Base-by-base conservation (phyloP, 2,113 vertebrate species). In the Porphyrio hochstetteri region DNA sequence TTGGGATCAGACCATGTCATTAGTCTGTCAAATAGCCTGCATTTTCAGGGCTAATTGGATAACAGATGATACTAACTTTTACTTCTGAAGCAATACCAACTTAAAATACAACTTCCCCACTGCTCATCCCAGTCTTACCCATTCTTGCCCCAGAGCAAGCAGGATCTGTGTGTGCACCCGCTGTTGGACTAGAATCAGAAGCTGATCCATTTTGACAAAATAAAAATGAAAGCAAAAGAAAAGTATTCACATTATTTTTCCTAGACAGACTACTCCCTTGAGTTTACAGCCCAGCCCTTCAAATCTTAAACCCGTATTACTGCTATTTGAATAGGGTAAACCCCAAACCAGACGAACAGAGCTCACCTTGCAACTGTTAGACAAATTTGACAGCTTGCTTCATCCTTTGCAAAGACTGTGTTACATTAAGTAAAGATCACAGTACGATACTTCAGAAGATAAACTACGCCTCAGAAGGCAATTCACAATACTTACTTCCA, bases 361-460 rank as follows among this genome's bases (percentile, higher is more conserved):
- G 57, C 53, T 93, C 57, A 85, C 27, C 35, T 78, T 86, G 76
- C 56, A 91, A 63, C 38, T 78, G 25, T 57, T 57, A 75, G 52
- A 89, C 35, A 75, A 42, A 92, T 74, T 4, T 80, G 85, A 90
- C 90, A 94, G 90, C 48, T 76, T 88, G 60, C 70, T 71, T 69
- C 61, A 87, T 36, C 61, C 68, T 87, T 82, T 61, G 48, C 76
- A 79, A 64, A 93, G 79, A 21, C 35, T 0, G 6, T 18, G 71
- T 69, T 82, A 76, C 50, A 68, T 75, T 82, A 96, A 70, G 52
- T 19, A 79, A 87, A 94, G 94, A 93, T 93, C 88, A 90, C n/a
- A 93, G 67, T 8, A 57, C 13, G 83, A n/a, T 23, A 90, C 79
- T 76, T 92, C 74, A 93, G 74, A 93, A 91, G 77, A 87, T 55